Evolutionary conservation across 1,140 invertebrate species (phyloP), one percentile per base, ranked within the genome.

Genomic region (Pseudomyrmex gracilis): DNA sequence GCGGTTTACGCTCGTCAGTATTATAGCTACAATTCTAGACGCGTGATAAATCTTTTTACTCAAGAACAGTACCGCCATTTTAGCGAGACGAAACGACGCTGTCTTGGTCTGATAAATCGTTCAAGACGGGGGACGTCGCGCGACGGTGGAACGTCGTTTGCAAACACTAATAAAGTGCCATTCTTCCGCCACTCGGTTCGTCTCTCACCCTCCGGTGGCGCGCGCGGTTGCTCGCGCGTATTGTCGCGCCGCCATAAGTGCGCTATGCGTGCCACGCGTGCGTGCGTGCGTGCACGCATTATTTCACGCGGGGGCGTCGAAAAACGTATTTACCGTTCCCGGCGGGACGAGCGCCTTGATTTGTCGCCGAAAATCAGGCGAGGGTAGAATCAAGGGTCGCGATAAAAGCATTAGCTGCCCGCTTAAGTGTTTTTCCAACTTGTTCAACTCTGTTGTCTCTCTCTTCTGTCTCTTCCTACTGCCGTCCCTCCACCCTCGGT

Each of bases 321-420:
- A 92, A 70, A 92, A 93, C 89, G 89, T 91, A 92, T 91, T 92
- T 92, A 91, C 84, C 87, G 73, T 86, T 68, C 74, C 57, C 49
- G 68, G 47, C 10, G 73, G 89, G 89, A 93, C 92, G 92, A 93
- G 93, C 91, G 92, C 88, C 92, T 92, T 92, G 93, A 94, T 93
- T 93, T 90, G 90, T 88, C 76, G 83, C 88, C 64, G 84, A 87
- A 89, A 87, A 85, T 85, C 88, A 87, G 63, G 61, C 73, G 43
- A 73, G 74, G 58, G 70, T 63, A 80, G 83, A 92, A 91, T 92
- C 89, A 90, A 90, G 89, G 90, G 86, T 87, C 85, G 76, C 80
- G 85, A 87, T 93, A 92, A 92, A 93, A 90, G 92, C 91, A 90
- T 92, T 91, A 92, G 87, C 80, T 74, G 87, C 83, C 85, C 61